phyloP scores from a whole-genome alignment of 2,888 invertebrate genomes.

The Melieria crassipennis region DNA sequence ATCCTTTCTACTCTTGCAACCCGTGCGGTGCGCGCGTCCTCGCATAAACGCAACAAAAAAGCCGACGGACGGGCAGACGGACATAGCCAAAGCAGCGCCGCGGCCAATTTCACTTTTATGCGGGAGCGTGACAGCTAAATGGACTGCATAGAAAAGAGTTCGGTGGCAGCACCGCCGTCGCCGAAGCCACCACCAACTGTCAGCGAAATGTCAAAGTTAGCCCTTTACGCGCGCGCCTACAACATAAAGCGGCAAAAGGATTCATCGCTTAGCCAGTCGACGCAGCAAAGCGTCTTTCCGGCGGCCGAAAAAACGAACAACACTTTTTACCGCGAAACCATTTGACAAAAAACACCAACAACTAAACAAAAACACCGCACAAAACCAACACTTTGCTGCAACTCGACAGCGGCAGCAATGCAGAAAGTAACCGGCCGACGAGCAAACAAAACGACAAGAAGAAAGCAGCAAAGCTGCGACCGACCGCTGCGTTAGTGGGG shows the following conservation, averaged over 20 bases:
- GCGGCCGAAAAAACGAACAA: neutral
- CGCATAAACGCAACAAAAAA: neutral
- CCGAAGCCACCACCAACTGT: no score
- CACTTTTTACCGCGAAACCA: neutral
- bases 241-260: no score
- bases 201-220: no score
- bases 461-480: constrained; percentile 34
- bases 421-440: no score
- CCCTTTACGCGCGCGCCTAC: no score
- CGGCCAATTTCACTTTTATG: constrained; percentile 34
- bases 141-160: constrained; percentile 40
- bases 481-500: constrained; percentile 45
- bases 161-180: neutral
- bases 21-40: constrained; percentile 7
- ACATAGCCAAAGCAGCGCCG: neutral
- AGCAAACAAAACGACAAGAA: neutral
- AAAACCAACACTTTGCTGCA: no score
- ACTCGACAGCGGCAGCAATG: no score
- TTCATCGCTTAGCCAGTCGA: no score
- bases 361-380: neutral
- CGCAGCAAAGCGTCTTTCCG: no score
- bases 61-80: constrained; percentile 19
- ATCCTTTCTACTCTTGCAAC: neutral
- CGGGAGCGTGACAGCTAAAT: constrained; percentile 18
- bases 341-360: neutral